Conservation (phyloP, 2,113 vertebrate genomes). For the Mus pahari region DNA sequence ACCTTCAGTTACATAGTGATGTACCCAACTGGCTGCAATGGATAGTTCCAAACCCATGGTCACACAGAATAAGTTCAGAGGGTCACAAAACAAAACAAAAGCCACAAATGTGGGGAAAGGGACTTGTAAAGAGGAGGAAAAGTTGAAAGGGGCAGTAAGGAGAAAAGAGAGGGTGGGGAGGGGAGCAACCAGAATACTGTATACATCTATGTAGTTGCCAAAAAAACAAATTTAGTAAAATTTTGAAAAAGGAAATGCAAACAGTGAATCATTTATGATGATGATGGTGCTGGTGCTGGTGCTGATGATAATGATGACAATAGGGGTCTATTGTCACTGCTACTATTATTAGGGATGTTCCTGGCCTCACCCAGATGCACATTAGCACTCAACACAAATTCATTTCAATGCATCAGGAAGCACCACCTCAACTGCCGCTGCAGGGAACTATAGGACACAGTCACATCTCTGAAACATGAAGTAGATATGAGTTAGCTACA, state of each 20-base stretch:
- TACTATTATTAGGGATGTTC: neutral
- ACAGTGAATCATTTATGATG: neutral
- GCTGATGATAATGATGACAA: no score
- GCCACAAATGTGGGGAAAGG: neutral
- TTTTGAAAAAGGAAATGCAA: neutral
- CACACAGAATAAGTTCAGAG: neutral
- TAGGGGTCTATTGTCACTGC: neutral
- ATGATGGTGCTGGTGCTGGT: neutral
- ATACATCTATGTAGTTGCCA: no score
- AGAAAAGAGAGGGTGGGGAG: neutral
- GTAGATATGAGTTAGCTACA: slow-evolving; percentile 71
- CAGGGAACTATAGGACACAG: slow-evolving; percentile 74
- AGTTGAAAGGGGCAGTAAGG: neutral
- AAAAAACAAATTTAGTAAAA: neutral
- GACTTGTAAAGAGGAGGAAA: neutral
- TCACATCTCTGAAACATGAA: slow-evolving; percentile 70
- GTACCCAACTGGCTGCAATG: no score
- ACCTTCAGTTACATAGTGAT: no score
- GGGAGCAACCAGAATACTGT: neutral
- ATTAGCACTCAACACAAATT: neutral
- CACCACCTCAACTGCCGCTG: slow-evolving; percentile 75
- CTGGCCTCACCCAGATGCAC: neutral
- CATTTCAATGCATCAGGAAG: slow-evolving; percentile 67
- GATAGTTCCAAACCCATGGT: neutral
- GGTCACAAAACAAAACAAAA: neutral